Evolutionary conservation across 92 coral and sea anemone genomes (phyloP).

Genomic region (Phenganax stokvisi): DNA sequence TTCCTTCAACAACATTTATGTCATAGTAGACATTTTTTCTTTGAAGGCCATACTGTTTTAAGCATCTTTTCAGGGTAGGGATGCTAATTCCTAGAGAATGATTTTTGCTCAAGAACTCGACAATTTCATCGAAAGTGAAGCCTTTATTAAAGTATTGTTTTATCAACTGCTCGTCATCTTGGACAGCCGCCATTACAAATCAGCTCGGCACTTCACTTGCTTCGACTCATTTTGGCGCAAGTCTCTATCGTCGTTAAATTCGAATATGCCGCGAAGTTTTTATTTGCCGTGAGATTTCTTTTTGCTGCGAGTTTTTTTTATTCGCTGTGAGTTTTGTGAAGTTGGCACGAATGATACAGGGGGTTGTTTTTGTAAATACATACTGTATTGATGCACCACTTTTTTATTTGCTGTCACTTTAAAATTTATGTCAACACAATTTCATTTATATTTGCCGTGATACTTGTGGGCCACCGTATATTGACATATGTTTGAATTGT

Average conservation of each 20-base stretch:
- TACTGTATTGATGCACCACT: too few species aligned
- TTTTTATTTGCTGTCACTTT: too few species aligned
- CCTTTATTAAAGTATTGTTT: slow-evolving; percentile 29
- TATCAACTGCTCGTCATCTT: slow-evolving; percentile 22
- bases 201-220: not conserved
- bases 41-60: slow-evolving; percentile 32
- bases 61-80: slow-evolving; percentile 15
- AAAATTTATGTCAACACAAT: too few species aligned
- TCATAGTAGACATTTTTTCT: slow-evolving; percentile 27
- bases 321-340: too few species aligned
- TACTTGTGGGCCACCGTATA: too few species aligned
- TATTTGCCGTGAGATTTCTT: slow-evolving; percentile 1
- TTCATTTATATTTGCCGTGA: too few species aligned
- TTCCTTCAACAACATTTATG: slow-evolving; percentile 4
- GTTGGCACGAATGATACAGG: too few species aligned
- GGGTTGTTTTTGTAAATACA: too few species aligned
- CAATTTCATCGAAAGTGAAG: slow-evolving; percentile 29
- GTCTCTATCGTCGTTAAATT: not conserved
- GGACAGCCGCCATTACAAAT: slow-evolving; percentile 22
- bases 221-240: not conserved
- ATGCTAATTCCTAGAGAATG: not conserved
- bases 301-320: not conserved
- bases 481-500: too few species aligned
- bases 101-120: slow-evolving; percentile 17
- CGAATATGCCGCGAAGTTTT: not conserved